Evolutionary conservation across 1,140 invertebrate genomes (phyloP), one percentile per base, ranked within the genome.

Genomic region (Amphibalanus amphitrite): DNA sequence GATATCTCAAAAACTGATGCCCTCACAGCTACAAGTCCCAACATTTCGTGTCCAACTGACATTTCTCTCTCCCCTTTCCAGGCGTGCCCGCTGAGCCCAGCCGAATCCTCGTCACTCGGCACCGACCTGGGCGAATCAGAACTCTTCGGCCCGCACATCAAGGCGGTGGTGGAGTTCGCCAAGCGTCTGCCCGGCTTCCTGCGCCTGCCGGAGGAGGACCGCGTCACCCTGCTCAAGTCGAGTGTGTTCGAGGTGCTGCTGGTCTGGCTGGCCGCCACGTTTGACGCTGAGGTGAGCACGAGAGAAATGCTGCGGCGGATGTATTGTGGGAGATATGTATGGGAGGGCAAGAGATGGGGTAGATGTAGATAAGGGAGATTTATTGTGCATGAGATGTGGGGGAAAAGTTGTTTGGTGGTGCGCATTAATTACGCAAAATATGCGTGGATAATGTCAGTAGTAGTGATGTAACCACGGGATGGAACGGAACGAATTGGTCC

Each of bases 141-240:
- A 20, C 47, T 59, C 10, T 95, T 97, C 81, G 93, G 93, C 26
- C 93, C 95, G 73, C 93, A 93, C 59, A 96, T 98, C 76, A 90
- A 93, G 76, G 95, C 94, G 69, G 95, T 98, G 1, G 95, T 98
- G 68, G 93, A 96, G 79, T 99, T 98, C 80, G 95, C 95, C 75
- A 97, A 97, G 79, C 88, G 92, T 74, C 94, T 99, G 75, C 95
- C 96, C 72, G 95, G 95, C 70, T 98, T 99, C 83, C 87, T 90
- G 74, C 84, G 95, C 72, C 85, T 98, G 69, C 88, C 93, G 28
- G 93, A 97, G 82, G 94, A 97, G 77, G 95, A 98, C 79, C 95
- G 97, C 82, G 93, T 98, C 75, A 95, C 93, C 71, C 83, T 99
- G 33, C 85, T 99, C 71, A 98, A 98, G 82, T 94, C 92, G 71